Evolutionary conservation across 2,113 vertebrate genomes (phyloP).

Genomic region (Sebastes fasciatus): DNA sequence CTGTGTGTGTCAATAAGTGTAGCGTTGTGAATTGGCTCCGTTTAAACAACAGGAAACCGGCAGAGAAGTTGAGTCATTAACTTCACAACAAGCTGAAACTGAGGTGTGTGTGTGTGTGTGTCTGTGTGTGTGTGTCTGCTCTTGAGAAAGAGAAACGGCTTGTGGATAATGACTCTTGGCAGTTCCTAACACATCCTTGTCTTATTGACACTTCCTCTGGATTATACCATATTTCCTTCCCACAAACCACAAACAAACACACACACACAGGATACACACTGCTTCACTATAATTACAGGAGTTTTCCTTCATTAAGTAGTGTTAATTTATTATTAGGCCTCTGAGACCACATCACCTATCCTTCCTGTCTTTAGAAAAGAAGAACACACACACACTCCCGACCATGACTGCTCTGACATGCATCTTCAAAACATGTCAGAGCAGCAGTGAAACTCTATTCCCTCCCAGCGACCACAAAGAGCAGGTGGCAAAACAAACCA

Average conservation of each 20-base stretch:
- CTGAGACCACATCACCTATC: slow-evolving; percentile 28
- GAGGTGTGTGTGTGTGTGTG: slow-evolving; percentile 19
- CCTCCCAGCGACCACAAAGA: slow-evolving; percentile 44
- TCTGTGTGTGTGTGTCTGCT: not conserved
- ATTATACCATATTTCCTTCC: slow-evolving; percentile 65
- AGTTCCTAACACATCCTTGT: slow-evolving; percentile 63
- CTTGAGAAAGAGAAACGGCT: slow-evolving; percentile 22
- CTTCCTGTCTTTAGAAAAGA: slow-evolving; percentile 33
- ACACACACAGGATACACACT: slow-evolving; percentile 22
- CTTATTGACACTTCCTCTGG: slow-evolving; percentile 70
- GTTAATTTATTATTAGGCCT: slow-evolving; percentile 58
- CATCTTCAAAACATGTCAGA: slow-evolving; percentile 33
- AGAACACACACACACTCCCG: not conserved
- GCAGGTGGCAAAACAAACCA: slow-evolving; percentile 51
- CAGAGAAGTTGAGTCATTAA: slow-evolving; percentile 63
- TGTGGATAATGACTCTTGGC: slow-evolving; percentile 61
- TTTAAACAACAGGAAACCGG: slow-evolving; percentile 72
- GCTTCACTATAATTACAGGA: slow-evolving; percentile 64
- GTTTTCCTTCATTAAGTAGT: slow-evolving; percentile 56
- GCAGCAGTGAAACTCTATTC: slow-evolving; percentile 44
- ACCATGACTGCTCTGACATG: not conserved
- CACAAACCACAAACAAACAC: slow-evolving; percentile 42
- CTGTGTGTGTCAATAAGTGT: slow-evolving; percentile 61
- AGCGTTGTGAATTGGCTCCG: slow-evolving; percentile 52
- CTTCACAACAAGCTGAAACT: slow-evolving; percentile 66